phyloP scores from a whole-genome alignment of 2,113 vertebrate species.

The Sarotherodon lohbergeri region DNA sequence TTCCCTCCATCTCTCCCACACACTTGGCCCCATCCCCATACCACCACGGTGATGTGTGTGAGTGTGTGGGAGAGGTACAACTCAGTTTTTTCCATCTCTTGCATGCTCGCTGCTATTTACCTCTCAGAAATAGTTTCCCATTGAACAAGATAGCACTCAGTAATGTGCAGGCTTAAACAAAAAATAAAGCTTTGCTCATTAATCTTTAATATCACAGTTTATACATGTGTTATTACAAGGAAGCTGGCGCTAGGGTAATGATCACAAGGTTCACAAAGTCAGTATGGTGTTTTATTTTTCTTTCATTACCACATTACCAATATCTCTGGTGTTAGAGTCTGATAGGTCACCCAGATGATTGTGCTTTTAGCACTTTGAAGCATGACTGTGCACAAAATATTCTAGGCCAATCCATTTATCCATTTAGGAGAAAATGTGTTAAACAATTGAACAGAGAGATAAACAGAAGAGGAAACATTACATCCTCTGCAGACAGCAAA shows the following conservation, averaged over 20 bases:
- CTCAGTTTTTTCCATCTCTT: constrained; percentile 36
- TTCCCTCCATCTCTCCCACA: constrained; percentile 62
- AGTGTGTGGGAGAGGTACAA: constrained; percentile 51
- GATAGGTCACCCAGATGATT: background rate
- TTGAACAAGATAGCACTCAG: background rate
- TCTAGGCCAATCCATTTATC: background rate
- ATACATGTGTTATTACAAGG: background rate
- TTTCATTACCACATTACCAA: background rate
- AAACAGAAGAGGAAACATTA: background rate
- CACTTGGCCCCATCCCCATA: constrained; percentile 57
- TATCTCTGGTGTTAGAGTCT: background rate
- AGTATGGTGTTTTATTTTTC: background rate
- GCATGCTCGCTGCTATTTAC: constrained; percentile 8
- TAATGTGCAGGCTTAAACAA: background rate
- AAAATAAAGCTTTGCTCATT: background rate
- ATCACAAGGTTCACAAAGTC: background rate
- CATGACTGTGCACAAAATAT: background rate
- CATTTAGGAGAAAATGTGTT: background rate
- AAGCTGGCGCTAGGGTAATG: background rate
- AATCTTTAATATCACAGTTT: background rate
- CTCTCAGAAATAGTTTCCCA: constrained; percentile 39
- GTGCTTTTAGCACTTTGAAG: background rate
- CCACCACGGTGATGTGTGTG: constrained; percentile 5
- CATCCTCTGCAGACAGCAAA: background rate
- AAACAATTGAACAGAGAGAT: background rate